Evolutionary conservation across 2,888 invertebrate genomes (phyloP).

Genomic region (Scaptomyza flava): DNA sequence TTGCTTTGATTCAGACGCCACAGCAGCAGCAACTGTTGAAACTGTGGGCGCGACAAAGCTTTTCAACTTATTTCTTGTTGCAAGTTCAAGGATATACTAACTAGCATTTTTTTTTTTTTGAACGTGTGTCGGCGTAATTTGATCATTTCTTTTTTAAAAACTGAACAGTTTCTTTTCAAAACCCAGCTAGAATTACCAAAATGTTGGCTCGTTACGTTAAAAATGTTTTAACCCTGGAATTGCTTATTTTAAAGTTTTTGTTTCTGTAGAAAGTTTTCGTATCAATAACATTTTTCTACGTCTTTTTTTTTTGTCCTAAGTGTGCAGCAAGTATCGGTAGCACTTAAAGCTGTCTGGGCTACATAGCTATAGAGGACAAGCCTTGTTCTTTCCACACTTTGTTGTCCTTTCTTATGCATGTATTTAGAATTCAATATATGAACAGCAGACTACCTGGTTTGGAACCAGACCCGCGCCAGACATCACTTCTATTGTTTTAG

Average conservation of each 20-base stretch:
- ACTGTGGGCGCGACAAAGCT: conserved; percentile 41
- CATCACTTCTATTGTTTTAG: conserved; percentile 54
- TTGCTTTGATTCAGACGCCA: conserved; percentile 45
- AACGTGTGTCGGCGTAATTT: conserved; percentile 77
- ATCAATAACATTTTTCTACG: not conserved
- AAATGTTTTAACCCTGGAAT: conserved; percentile 17
- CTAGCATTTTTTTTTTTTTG: conserved; percentile 17
- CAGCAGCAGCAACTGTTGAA: conserved; percentile 52
- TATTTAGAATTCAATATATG: not conserved
- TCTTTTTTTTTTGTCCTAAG: not conserved
- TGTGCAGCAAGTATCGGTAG: not conserved
- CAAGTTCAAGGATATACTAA: conserved; percentile 78
- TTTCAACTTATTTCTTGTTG: conserved; percentile 58
- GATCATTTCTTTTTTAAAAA: conserved; percentile 71
- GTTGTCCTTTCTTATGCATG: not conserved
- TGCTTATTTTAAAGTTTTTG: conserved; percentile 64
- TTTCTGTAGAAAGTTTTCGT: conserved; percentile 62
- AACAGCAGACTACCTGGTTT: conserved; percentile 33
- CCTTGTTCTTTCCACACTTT: not conserved
- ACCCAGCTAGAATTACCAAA: conserved; percentile 62
- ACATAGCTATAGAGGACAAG: not conserved
- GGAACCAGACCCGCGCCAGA: conserved; percentile 24
- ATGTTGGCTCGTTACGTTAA: conserved; percentile 34
- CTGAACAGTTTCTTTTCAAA: conserved; percentile 49
- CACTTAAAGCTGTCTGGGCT: not conserved